Base-by-base conservation (phyloP, 2,888 invertebrate species). In the Drosophila pegasa region DNA sequence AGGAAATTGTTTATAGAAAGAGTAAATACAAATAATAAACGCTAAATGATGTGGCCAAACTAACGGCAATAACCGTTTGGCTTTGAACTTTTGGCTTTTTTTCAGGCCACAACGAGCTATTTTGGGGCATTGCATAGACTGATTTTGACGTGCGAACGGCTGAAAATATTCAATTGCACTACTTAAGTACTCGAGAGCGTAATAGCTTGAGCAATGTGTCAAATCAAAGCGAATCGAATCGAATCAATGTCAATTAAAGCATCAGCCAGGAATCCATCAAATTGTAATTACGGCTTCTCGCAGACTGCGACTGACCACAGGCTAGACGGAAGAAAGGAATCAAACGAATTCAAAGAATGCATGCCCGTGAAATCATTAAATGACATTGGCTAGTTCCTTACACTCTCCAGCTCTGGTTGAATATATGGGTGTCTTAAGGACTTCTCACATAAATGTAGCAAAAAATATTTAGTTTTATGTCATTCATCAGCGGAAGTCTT, bases 161-260 rank as follows among this genome's bases (percentile, higher is more conserved):
- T 18, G 8, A 8, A 14, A 18, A 35, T 7, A 9, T 12, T 22
- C 5, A 40, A 27, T 27, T 35, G 16, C 59, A 14, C n/a, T n/a
- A 5, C 7, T 16, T 14, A 18, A 18, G 14, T 56, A 18, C n/a
- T 29, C 22, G 18, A n/a, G 5, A 8, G 0, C 20, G 10, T 14
- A 14, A 27, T n/a, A 25, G 0, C n/a, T 25, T 16, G n/a, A 6
- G 5, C 50, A 38, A 33, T 10, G 41, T 58, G 58, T 43, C 8
- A 47, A 69, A 57, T 9, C n/a, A 41, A 41, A 22, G 20, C 14
- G 2, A n/a, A n/a, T 8, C 22, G 14, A 43, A 43, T 9, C 1
- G 9, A n/a, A 43, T 43, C 43, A 43, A 43, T 27, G 6, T 71
- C 43, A 62, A 68, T 71, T 52, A 50, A 59, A 62, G 67, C 20